Base-by-base conservation (phyloP, 2,888 invertebrate genomes). In the Synergus umbraculus region DNA sequence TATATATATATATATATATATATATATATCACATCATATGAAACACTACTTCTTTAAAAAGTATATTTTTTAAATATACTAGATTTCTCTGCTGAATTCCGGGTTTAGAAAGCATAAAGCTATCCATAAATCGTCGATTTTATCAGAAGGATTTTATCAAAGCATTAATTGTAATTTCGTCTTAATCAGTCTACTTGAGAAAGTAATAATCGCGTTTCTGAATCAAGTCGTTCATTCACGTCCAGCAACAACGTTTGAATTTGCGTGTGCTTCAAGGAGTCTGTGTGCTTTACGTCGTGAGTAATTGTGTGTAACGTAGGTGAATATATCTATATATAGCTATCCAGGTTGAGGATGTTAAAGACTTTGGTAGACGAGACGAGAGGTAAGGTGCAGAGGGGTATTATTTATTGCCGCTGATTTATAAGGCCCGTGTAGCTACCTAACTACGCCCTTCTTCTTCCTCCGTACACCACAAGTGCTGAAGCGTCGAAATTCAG, bases 401-500 rank as follows among this genome's bases (percentile, higher is more conserved):
- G 85, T 85, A 87, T 86, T 87, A 87, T 87, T 86, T 87, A 87
- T 87, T 83, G 82, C 85, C 83, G 78, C 85, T 86, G 87, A 87
- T 87, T 87, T 87, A 87, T 86, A 86, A 83, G 85, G 84, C 83
- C 80, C 82, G 76, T 82, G 85, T 82, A 84, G 83, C 80, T 63
- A 81, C 81, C 83, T 83, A 81, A 81, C 83, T 81, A 79, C 83
- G 82, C 77, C 82, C 80, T 80, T 76, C 79, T 81, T 78, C 77
- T 77, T 81, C 73, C 79, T 76, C 65, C 77, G 76, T 69, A 64
- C 76, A 76, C 69, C 73, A 46, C 60, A 43, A 73, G 78, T 73
- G 69, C 69, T 63, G 80, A 80, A 83, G 79, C 81, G 81, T 78
- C 79, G 78, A 81, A 80, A 83, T 81, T 81, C 77, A 77, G 81